phyloP scores from a whole-genome alignment of 1,140 invertebrate species.

The Drosophila virilis region DNA sequence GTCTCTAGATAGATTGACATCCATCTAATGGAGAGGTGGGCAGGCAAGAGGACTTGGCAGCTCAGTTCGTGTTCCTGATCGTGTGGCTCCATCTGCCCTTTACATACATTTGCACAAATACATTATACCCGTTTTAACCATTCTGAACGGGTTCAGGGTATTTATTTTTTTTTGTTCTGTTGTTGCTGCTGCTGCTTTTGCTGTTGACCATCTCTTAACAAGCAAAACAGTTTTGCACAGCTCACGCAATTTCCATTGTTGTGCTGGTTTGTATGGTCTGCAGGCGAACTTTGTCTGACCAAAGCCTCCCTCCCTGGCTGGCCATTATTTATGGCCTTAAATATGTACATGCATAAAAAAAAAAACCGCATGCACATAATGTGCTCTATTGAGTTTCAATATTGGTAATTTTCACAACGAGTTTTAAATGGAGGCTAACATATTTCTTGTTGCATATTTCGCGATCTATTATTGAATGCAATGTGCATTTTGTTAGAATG shows the following conservation, averaged over 20 bases:
- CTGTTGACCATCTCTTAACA: conserved; percentile 55
- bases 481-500: neutral
- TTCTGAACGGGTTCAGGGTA: too few species aligned
- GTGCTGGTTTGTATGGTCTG: conserved; percentile 40
- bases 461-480: neutral
- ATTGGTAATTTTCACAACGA: conserved; percentile 23
- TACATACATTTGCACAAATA: too few species aligned
- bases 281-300: neutral
- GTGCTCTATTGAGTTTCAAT: conserved; percentile 53
- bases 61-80: too few species aligned
- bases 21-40: too few species aligned
- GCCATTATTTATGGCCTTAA: conserved; percentile 68
- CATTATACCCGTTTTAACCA: neutral
- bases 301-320: neutral
- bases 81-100: too few species aligned
- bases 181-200: neutral
- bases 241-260: conserved; percentile 68
- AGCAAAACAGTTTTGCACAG: conserved; percentile 72
- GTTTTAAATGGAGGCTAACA: conserved; percentile 12
- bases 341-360: conserved; percentile 33
- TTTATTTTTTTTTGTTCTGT: too few species aligned
- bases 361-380: conserved; percentile 18
- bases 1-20: too few species aligned
- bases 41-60: too few species aligned
- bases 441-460: neutral